Base-by-base conservation (phyloP, 2,888 invertebrate genomes). In the Lasioglossum figueresi region DNA sequence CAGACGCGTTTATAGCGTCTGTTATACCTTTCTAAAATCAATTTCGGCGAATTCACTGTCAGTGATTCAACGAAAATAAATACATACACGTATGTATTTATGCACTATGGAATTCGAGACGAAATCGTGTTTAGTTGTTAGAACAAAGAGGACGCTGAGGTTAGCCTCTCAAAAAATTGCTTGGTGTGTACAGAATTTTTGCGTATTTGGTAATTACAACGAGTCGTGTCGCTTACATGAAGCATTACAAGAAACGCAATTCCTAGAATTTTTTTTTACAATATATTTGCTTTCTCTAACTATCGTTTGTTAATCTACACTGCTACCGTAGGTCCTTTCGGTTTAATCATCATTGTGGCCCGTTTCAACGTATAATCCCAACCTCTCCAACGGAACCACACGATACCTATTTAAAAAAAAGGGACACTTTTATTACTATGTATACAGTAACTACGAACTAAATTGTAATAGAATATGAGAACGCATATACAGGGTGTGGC, bases 381-480 rank as follows among this genome's bases (percentile, higher is more conserved):
- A 79, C 98, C 98, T 95, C 98, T 97, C 98, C 98, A 98, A 93
- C 98, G 97, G 97, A 98, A 98, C 98, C 98, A 98, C 10, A 98
- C 98, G 91, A 98, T 98, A 88, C 98, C 98, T 97, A 95, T 40
- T 34, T 19, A 68, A 78, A n/a, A 27, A 40, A 52, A 23, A 43
- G 16, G 10, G 27, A 66, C n/a, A 43, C 12, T 16, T 23, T 72
- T 56, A 19, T 6, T 43, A 37, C 1, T 37, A 34, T 19, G 19
- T 48, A 56, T 14, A 59, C n/a, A 14, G 27, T 27, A 27, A 59
- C 27, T 14, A 59, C 0, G 1, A 59, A n/a, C 27, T 59, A 14
- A 4, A 27, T 59, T 5, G n/a, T n/a, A 14, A 59, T 0, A 59
- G 27, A n/a, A n/a, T n/a, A n/a, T n/a, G n/a, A 1, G 14, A 59